Conservation (phyloP, 2,888 invertebrate species). For the Choristoneura rosaceana region DNA sequence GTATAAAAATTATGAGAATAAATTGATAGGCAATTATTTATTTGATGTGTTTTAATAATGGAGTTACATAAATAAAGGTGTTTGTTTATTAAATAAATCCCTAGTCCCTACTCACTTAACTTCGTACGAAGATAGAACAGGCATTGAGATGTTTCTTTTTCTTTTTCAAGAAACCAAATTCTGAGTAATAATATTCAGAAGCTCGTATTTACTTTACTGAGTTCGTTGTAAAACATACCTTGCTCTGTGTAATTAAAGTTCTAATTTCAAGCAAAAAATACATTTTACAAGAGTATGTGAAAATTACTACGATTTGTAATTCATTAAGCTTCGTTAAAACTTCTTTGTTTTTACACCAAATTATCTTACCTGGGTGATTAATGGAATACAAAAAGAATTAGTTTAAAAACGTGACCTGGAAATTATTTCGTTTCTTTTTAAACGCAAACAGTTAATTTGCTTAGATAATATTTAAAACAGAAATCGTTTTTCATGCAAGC, state of each 20-base stretch:
- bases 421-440: background rate
- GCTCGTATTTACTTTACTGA: background rate
- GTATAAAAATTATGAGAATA: too few relatives aligned
- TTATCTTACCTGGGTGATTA: slow-evolving; percentile 22
- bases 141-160: background rate
- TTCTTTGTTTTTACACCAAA: slow-evolving; percentile 26
- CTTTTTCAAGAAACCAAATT: background rate
- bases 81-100: too few relatives aligned
- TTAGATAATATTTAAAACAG: background rate
- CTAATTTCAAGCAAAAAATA: background rate
- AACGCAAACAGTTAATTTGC: background rate
- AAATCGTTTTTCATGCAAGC: too few relatives aligned
- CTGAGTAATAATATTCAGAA: background rate
- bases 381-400: slow-evolving; percentile 12
- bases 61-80: too few relatives aligned
- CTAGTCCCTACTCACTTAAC: too few relatives aligned
- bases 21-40: too few relatives aligned
- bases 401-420: slow-evolving; percentile 5
- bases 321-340: slow-evolving; percentile 25
- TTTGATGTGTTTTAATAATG: too few relatives aligned
- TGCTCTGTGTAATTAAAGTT: background rate
- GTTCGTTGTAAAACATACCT: background rate
- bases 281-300: background rate
- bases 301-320: slow-evolving; percentile 8
- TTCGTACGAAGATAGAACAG: too few relatives aligned